Conservation (phyloP, 2,888 invertebrate species). For the Lycophotia porphyrea region DNA sequence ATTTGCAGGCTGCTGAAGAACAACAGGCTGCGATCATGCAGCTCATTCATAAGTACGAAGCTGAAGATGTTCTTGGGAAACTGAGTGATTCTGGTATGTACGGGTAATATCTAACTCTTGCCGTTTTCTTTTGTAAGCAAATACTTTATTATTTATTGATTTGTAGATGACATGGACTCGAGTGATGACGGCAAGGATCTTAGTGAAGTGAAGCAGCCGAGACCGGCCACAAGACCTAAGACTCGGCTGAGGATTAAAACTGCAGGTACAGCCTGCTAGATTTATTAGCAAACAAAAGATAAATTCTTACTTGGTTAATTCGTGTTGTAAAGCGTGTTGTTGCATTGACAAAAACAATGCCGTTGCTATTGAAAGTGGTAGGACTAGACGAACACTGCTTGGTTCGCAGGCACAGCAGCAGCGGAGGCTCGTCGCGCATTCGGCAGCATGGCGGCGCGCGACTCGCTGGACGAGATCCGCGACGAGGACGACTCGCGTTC, state of each 20-base stretch:
- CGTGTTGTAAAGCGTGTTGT: neutral
- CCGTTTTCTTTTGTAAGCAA: no score
- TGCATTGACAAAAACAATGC: neutral
- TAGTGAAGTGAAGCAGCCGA: constrained; percentile 78
- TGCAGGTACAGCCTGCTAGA: constrained; percentile 80
- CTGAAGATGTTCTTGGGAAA: constrained; percentile 88
- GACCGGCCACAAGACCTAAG: constrained; percentile 83
- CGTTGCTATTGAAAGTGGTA: neutral
- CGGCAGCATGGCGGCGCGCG: constrained; percentile 88
- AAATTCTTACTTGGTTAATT: neutral
- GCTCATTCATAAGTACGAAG: constrained; percentile 89
- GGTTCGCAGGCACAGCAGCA: constrained; percentile 62
- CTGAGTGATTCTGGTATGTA: constrained; percentile 85
- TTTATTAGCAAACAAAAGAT: neutral
- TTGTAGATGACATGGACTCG: constrained; percentile 80
- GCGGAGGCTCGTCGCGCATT: constrained; percentile 87
- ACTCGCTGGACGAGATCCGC: constrained; percentile 91
- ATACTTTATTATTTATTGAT: neutral
- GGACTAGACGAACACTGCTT: neutral
- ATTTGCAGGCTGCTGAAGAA: constrained; percentile 92
- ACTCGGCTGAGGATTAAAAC: constrained; percentile 91
- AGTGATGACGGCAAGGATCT: constrained; percentile 81
- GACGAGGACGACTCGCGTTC: constrained; percentile 88
- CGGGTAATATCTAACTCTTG: neutral
- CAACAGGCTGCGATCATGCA: constrained; percentile 91